phyloP scores from a whole-genome alignment of 2,888 invertebrate genomes.

The Colletes collaris region DNA sequence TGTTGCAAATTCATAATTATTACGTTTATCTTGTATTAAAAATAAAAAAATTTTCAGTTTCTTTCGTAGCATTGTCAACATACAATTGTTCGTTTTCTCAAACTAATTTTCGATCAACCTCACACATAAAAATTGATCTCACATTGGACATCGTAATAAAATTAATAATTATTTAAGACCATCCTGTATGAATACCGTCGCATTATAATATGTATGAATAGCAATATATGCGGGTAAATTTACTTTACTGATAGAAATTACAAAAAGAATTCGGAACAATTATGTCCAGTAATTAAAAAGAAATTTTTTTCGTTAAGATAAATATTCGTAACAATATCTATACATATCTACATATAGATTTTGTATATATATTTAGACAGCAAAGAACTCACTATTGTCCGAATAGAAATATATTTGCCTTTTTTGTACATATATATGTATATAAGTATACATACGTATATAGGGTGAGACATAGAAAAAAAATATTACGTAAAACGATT shows the following conservation, averaged over 20 bases:
- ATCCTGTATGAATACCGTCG: slow-evolving; percentile 9
- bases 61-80: too few relatives aligned
- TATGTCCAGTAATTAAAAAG: slow-evolving; percentile 22
- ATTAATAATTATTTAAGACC: slow-evolving; percentile 13
- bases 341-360: slow-evolving; percentile 61
- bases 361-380: slow-evolving; percentile 63
- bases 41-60: too few relatives aligned
- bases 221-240: slow-evolving; percentile 18
- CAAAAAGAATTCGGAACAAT: slow-evolving; percentile 26
- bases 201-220: slow-evolving; percentile 19
- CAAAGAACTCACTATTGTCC: slow-evolving; percentile 19
- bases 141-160: too few relatives aligned
- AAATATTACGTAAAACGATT: too few relatives aligned
- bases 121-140: too few relatives aligned
- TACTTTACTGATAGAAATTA: slow-evolving; percentile 30
- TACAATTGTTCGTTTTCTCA: too few relatives aligned
- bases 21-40: not conserved
- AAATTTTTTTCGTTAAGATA: slow-evolving; percentile 28
- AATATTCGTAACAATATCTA: slow-evolving; percentile 31
- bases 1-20: not conserved
- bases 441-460: too few relatives aligned
- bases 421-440: slow-evolving; percentile 18
- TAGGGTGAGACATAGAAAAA: too few relatives aligned
- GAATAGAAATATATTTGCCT: slow-evolving; percentile 16
- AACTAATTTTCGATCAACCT: too few relatives aligned